These are phyloP conservation scores for Scalopus aquaticus DNA, from an alignment of 2,113 vertebrate species.

Conservation along the genomic window DNA sequence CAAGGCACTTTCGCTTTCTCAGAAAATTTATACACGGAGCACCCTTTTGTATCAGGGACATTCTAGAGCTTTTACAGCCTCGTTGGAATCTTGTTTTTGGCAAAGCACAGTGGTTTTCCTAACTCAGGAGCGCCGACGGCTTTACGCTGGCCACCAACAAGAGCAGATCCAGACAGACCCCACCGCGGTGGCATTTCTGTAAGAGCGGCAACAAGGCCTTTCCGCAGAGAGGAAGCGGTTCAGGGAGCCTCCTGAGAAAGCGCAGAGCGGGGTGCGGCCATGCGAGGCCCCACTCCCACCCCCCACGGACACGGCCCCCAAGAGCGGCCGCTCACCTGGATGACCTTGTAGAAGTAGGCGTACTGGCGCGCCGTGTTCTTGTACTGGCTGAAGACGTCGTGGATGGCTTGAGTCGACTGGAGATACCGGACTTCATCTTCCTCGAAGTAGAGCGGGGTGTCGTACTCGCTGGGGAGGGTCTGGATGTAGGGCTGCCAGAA, in stretches of 20 bases:
- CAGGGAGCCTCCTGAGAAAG: too few relatives aligned
- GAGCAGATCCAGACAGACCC: background rate
- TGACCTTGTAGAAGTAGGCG: slow-evolving; percentile 98
- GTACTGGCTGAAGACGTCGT: slow-evolving; percentile 97
- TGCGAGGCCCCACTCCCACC: background rate
- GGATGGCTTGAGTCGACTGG: slow-evolving; percentile 95
- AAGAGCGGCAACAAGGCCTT: background rate
- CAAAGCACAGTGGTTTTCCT: background rate
- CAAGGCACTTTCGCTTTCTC: slow-evolving; percentile 8
- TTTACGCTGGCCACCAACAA: background rate
- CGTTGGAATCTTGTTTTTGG: background rate
- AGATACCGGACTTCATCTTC: slow-evolving; percentile 95
- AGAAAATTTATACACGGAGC: background rate
- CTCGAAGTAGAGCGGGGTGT: slow-evolving; percentile 96
- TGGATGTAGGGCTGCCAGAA: slow-evolving; percentile 97
- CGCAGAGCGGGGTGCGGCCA: too few relatives aligned
- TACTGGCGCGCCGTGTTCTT: slow-evolving; percentile 99
- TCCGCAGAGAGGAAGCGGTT: too few relatives aligned
- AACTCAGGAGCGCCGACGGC: background rate
- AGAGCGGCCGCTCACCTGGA: slow-evolving; percentile 89
- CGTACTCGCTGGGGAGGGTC: slow-evolving; percentile 94
- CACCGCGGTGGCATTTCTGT: background rate
- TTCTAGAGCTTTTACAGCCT: background rate
- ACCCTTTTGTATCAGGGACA: background rate
- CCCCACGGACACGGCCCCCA: too few relatives aligned